Evolutionary conservation across 2,888 invertebrate genomes (phyloP), one percentile per base, ranked within the genome.

Genomic region (Thelaira solivaga): DNA sequence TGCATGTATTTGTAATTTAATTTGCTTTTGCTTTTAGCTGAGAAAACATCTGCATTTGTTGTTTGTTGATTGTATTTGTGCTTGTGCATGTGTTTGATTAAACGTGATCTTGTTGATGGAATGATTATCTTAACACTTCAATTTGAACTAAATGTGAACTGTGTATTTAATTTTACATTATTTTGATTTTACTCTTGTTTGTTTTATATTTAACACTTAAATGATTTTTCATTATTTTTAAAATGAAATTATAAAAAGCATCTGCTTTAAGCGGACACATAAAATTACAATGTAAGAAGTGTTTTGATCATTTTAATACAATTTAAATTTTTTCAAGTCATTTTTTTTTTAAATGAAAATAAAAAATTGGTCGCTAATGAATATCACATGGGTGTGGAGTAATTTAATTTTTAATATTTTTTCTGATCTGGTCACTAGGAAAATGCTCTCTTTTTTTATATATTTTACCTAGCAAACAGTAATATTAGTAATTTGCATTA

Each of bases 41-140:
- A 4, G 18, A 13, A 49, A 72, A 77, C 72, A 67, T 67, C 67
- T 67, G 76, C 72, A 67, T 49, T 7, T n/a, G 11, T 11, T 39
- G 24, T 39, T 11, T 18, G 4, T 22, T 16, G 36, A 24, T 24
- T 51, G 2, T 18, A 10, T 6, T 10, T 43, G 43, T 49, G 4
- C n/a, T n/a, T 20, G 43, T 43, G 8, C 10, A 16, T n/a, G 2
- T 24, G 13, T 57, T 39, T 39, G 16, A 2, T 13, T 13, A 6
- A n/a, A 41, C 36, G 61, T 53, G 43, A 74, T 61, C 61, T 61
- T 67, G 31, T 8, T 45, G 59, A 49, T 61, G 45, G 11, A 29
- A 51, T 76, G 53, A 68, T 75, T 39, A 76, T 67, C 51, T 45
- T 62, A 62, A 75, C 75, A 55, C 61, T 45, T 62, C 24, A 26